Evolutionary conservation across 2,888 invertebrate genomes (phyloP).

Genomic region (Biston betularia): DNA sequence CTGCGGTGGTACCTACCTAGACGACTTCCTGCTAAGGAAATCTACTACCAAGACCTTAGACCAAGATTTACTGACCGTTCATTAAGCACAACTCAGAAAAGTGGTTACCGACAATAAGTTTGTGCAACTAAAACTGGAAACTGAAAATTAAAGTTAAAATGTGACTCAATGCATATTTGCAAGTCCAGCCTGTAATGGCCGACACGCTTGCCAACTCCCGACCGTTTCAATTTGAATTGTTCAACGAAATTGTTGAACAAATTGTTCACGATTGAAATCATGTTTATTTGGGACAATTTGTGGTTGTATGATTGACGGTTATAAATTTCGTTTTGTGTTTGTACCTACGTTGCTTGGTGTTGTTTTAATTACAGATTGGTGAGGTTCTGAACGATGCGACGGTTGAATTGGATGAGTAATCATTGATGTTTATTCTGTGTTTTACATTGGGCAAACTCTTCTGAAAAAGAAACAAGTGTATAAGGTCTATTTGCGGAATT

Average conservation of each 20-base stretch:
- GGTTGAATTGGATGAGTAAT: too few relatives aligned
- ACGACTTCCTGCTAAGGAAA: too few relatives aligned
- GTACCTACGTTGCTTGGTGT: background rate
- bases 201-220: constrained; percentile 25
- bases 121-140: constrained; percentile 19
- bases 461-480: too few relatives aligned
- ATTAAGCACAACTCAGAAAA: constrained; percentile 6
- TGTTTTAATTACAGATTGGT: background rate
- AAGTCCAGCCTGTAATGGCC: constrained; percentile 26
- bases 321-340: constrained; percentile 4
- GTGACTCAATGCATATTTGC: constrained; percentile 31
- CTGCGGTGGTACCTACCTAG: too few relatives aligned
- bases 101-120: constrained; percentile 13
- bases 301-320: constrained; percentile 5
- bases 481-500: too few relatives aligned
- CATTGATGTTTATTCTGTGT: too few relatives aligned
- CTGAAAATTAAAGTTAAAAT: constrained; percentile 32
- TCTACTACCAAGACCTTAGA: too few relatives aligned
- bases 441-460: too few relatives aligned
- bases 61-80: too few relatives aligned
- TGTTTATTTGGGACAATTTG: constrained; percentile 28
- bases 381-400: background rate
- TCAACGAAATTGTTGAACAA: constrained; percentile 34
- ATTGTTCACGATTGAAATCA: constrained; percentile 32
- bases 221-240: constrained; percentile 31